These are phyloP conservation scores for Liopterus haemorrhoidalis DNA, from an alignment of 2,888 invertebrate genomes.

Conservation along the genomic window DNA sequence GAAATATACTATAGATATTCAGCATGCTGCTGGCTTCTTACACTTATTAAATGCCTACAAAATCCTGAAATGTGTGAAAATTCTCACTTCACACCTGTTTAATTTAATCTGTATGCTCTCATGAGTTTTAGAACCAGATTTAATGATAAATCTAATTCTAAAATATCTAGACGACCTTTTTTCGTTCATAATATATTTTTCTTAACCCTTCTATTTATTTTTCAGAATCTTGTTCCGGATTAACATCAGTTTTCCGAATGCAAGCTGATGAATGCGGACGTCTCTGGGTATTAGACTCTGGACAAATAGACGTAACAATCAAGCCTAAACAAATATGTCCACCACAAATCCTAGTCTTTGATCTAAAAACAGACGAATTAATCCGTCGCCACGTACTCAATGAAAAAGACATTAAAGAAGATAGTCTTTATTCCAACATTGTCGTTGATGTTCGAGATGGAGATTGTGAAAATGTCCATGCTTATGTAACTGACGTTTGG, in stretches of 20 bases:
- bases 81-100: too few relatives aligned
- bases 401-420: conserved; percentile 57
- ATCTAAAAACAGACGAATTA: conserved; percentile 59
- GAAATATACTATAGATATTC: too few relatives aligned
- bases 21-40: too few relatives aligned
- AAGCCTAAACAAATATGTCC: conserved; percentile 63
- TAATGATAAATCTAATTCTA: too few relatives aligned
- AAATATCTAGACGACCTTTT: too few relatives aligned
- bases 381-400: conserved; percentile 62
- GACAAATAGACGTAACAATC: conserved; percentile 65
- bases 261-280: conserved; percentile 68
- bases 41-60: too few relatives aligned
- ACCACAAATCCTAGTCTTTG: conserved; percentile 67
- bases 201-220: conserved; percentile 22
- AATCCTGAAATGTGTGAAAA: too few relatives aligned
- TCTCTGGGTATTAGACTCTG: conserved; percentile 76
- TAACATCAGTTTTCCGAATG: conserved; percentile 73
- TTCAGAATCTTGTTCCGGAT: conserved; percentile 56
- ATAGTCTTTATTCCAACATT: conserved; percentile 63
- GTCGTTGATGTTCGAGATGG: conserved; percentile 55
- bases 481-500: conserved; percentile 67
- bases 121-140: too few relatives aligned
- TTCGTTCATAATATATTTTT: too few relatives aligned
- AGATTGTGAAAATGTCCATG: conserved; percentile 58
- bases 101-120: too few relatives aligned